phyloP scores from a whole-genome alignment of 2,797 vertebrate species.

The Harpagifer antarcticus region DNA sequence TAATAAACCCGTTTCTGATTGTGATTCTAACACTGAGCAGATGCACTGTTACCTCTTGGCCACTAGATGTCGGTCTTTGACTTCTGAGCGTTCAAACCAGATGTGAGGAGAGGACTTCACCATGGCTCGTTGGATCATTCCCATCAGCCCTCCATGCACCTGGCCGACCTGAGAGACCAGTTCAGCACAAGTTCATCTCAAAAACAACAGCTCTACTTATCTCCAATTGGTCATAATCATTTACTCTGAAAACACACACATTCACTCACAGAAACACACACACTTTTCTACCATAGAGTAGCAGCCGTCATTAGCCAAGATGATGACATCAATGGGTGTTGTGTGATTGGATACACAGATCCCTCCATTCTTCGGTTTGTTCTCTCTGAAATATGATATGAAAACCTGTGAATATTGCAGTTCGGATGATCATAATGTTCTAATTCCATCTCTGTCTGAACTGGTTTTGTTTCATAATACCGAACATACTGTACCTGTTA shows the following conservation, averaged over 20 bases:
- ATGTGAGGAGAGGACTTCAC: slow-evolving; percentile 92
- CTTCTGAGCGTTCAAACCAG: slow-evolving; percentile 95
- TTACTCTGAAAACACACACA: neutral
- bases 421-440: neutral
- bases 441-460: neutral
- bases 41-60: slow-evolving; percentile 88
- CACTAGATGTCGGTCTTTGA: slow-evolving; percentile 94
- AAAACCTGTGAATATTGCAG: slow-evolving; percentile 1
- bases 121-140: slow-evolving; percentile 93
- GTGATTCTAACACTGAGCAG: neutral
- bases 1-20: no score
- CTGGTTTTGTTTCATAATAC: neutral
- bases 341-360: slow-evolving; percentile 98
- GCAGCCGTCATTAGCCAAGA: slow-evolving; percentile 93
- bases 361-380: slow-evolving; percentile 92
- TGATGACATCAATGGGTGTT: slow-evolving; percentile 94
- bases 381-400: slow-evolving; percentile 82
- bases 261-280: neutral
- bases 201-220: neutral
- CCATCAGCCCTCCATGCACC: slow-evolving; percentile 91
- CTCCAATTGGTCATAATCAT: neutral
- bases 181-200: slow-evolving; percentile 16
- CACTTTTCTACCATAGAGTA: slow-evolving; percentile 89
- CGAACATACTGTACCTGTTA: slow-evolving; percentile 84
- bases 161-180: slow-evolving; percentile 88